Conservation (phyloP, 2,113 vertebrate genomes). For the Rattus norvegicus region DNA sequence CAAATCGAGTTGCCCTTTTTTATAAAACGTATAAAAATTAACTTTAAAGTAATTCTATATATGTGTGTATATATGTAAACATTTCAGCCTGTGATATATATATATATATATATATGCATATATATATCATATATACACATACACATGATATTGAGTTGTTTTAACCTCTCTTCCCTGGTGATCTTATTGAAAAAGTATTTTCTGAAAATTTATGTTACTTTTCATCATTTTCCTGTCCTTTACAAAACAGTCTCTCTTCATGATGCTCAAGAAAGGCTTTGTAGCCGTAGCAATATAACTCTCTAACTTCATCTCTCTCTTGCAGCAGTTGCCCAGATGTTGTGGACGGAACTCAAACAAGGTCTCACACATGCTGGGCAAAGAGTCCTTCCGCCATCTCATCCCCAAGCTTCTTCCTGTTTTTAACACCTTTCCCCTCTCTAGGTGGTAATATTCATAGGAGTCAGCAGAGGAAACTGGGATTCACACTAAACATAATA, state of each 20-base stretch:
- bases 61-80: not conserved
- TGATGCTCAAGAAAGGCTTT: not conserved
- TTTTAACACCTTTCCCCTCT: not conserved
- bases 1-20: not conserved
- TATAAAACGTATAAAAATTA: slow-evolving; percentile 17
- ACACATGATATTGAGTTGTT: not conserved
- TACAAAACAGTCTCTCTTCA: not conserved
- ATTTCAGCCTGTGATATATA: too few species aligned
- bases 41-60: not conserved
- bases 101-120: too few species aligned
- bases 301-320: not conserved
- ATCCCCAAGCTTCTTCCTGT: too few species aligned
- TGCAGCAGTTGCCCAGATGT: too few species aligned
- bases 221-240: not conserved
- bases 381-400: not conserved
- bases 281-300: not conserved
- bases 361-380: not conserved
- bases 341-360: not conserved
- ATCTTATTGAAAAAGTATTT: slow-evolving; percentile 6
- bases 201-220: not conserved
- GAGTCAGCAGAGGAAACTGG: not conserved
- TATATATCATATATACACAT: too few species aligned
- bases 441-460: not conserved
- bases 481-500: not conserved
- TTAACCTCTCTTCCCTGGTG: not conserved